Conservation (phyloP, 2,113 vertebrate genomes). For the Macquaria ambigua region DNA sequence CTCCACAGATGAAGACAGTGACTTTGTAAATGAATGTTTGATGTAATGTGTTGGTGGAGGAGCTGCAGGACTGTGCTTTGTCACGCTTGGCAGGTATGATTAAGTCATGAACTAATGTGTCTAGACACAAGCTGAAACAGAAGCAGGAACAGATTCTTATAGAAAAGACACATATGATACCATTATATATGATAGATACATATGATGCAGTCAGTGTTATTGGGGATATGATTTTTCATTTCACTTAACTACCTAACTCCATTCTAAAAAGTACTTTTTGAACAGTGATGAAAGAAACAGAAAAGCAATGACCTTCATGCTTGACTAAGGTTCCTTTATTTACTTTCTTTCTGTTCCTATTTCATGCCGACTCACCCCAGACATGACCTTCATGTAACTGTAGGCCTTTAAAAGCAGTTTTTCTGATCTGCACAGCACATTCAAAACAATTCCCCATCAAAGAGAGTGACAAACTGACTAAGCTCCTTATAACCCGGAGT, state of each 20-base stretch:
- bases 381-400: neutral
- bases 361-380: neutral
- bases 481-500: conserved; percentile 35
- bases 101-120: conserved; percentile 12
- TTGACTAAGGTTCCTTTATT: neutral
- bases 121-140: conserved; percentile 15
- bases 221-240: neutral
- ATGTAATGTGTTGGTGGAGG: conserved; percentile 38
- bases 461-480: conserved; percentile 32
- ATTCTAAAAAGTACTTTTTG: neutral
- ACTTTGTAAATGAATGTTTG: conserved; percentile 70
- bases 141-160: neutral
- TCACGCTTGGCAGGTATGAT: conserved; percentile 28
- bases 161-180: neutral
- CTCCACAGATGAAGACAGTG: conserved; percentile 35
- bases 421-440: neutral
- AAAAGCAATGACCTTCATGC: neutral
- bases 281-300: neutral
- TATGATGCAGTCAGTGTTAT: neutral
- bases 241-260: neutral
- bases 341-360: neutral
- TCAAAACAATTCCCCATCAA: conserved; percentile 14
- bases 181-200: neutral
- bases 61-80: conserved; percentile 8
- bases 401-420: neutral